These are phyloP conservation scores for Mustelus asterias DNA, from an alignment of 2,113 vertebrate species.

Conservation along the genomic window DNA sequence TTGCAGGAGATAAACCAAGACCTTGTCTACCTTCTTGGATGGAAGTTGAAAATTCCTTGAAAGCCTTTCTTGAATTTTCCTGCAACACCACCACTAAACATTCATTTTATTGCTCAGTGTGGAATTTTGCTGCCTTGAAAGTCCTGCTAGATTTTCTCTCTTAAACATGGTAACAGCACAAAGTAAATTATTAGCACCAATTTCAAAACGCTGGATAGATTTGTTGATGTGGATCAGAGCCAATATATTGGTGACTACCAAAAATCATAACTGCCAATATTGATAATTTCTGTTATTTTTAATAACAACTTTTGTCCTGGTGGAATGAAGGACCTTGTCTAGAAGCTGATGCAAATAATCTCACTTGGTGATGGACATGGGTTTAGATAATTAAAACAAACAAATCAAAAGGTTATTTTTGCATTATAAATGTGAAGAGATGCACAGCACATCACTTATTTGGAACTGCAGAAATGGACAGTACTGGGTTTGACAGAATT, in stretches of 20 bases:
- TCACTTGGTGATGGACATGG: background rate
- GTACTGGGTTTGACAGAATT: background rate
- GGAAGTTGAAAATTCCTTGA: background rate
- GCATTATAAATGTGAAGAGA: background rate
- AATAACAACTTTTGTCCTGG: background rate
- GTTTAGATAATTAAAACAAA: background rate
- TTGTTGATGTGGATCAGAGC: background rate
- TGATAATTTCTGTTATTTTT: background rate
- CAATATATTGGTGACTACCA: background rate
- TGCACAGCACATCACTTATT: background rate
- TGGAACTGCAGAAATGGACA: background rate
- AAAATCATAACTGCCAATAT: background rate
- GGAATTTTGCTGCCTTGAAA: background rate
- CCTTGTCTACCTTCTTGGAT: background rate
- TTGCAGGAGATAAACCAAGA: background rate
- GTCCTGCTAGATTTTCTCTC: background rate
- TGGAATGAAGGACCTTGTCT: too few species aligned
- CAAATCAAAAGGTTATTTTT: background rate
- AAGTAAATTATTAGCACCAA: background rate
- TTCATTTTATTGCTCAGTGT: too few species aligned
- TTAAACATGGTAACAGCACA: background rate
- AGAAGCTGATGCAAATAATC: background rate
- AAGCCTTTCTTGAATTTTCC: background rate
- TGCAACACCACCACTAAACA: background rate
- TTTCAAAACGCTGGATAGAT: background rate